Evolutionary conservation across 2,113 vertebrate species (phyloP).

Genomic region (Leiothrix lutea): DNA sequence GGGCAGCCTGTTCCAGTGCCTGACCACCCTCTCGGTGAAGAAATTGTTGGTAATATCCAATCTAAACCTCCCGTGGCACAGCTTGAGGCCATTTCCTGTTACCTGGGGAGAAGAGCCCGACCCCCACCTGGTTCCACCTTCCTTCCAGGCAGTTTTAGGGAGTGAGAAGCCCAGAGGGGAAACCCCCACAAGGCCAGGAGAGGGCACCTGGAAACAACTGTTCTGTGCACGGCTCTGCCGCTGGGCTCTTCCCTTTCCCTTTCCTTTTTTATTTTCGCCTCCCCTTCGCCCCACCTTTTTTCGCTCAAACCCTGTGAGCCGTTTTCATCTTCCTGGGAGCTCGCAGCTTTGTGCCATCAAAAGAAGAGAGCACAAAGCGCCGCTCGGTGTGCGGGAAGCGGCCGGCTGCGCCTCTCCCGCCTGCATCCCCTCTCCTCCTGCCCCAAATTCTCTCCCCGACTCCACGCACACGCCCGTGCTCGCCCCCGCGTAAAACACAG

Average conservation of each 20-base stretch:
- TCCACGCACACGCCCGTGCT: rapidly evolving
- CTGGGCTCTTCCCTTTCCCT: neutral
- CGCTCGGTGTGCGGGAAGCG: rapidly evolving
- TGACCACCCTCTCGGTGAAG: neutral
- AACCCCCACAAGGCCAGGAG: conserved; percentile 7
- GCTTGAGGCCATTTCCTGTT: neutral
- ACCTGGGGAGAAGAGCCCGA: neutral
- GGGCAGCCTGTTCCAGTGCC: neutral
- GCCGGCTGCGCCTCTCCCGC: rapidly evolving
- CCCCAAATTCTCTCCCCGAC: neutral
- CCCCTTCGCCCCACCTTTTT: neutral
- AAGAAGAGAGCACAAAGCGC: neutral
- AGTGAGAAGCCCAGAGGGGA: neutral
- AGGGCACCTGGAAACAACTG: conserved; percentile 20
- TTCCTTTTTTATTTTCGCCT: neutral
- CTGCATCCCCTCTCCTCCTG: neutral
- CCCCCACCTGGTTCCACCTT: neutral
- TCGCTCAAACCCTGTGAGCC: neutral
- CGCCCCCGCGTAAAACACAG: neutral
- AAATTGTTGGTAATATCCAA: neutral
- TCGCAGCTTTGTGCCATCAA: neutral
- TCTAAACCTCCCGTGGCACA: neutral
- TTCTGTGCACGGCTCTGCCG: neutral
- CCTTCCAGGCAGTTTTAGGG: rapidly evolving
- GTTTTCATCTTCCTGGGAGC: neutral